Base-by-base conservation (phyloP, 64 coral and sea anemone genomes). In the Porites lutea region DNA sequence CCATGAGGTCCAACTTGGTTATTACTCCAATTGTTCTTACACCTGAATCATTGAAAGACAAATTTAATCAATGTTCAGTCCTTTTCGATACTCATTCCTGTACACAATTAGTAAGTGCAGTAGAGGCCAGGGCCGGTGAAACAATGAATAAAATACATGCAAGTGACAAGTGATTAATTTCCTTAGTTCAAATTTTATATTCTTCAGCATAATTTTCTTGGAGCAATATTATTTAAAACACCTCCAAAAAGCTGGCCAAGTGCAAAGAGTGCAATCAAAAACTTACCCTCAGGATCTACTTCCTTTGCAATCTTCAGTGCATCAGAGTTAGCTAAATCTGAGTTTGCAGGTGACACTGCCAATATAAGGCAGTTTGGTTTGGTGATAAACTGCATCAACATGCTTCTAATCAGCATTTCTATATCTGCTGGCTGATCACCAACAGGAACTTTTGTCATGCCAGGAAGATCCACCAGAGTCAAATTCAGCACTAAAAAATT, bases 1-100 rank as follows among this genome's bases (percentile, higher is more conserved):
- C 96, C 96, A 98, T 98, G 8, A 98, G 88, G 91, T 98, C 96
- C 37, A 98, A 59, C 80, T 98, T 98, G 43, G 96, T 98, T n/a
- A 98, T 98, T 8, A 98, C 96, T 65, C 96, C 96, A 93, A 98
- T 98, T 59, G 96, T 98, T 37, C 96, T 75, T 16, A 91, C 20
- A 16, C 96, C 96, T 98, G n/a, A 59, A 88, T 4, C 52, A 37
- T 37, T 37, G 27, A 37, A 37, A 37, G 27, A 37, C 27, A 37
- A 37, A 37, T 37, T 37, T 37, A 37, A 37, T 1, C 27, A 37
- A 37, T 37, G 27, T 37, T 37, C 27, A 37, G 27, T 37, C 27
- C 27, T 37, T 37, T 37, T 37, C 0, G 27, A 37, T 37, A 37
- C 27, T 37, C 1, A 37, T 37, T 37, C 27, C 27, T 37, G 27